Conservation (phyloP, 2,888 invertebrate species). For the Polydesmus complanatus region DNA sequence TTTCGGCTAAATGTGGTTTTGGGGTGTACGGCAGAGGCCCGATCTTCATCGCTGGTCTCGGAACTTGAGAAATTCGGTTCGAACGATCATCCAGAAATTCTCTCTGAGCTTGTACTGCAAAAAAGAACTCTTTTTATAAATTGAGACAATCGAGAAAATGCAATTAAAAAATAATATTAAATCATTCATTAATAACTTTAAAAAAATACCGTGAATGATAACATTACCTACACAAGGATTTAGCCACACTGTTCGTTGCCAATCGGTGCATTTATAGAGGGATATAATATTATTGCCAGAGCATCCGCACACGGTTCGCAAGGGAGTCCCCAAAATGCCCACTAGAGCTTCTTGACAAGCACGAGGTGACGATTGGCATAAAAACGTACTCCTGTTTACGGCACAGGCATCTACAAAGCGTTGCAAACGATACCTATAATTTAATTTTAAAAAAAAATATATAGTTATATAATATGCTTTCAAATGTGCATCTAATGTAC, state of each 20-base stretch:
- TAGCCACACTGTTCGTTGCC: conserved; percentile 79
- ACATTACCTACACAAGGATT: conserved; percentile 74
- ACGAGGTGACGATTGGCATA: conserved; percentile 72
- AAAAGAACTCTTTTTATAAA: neutral
- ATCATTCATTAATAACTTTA: neutral
- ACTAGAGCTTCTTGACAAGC: conserved; percentile 73
- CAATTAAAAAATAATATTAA: neutral
- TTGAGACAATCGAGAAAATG: neutral
- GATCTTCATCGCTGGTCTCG: conserved; percentile 1
- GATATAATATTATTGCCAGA: conserved; percentile 71
- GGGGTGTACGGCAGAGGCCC: neutral
- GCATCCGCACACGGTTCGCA: conserved; percentile 75
- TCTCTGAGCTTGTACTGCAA: conserved; percentile 7
- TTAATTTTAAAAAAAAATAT: neutral
- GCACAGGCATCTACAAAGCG: conserved; percentile 83
- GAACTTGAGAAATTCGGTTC: conserved; percentile 1
- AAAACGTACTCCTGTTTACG: conserved; percentile 74
- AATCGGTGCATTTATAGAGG: conserved; percentile 74
- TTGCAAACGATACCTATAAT: conserved; percentile 56
- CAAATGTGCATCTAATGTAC: no score
- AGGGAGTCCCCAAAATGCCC: conserved; percentile 75
- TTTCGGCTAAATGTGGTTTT: neutral
- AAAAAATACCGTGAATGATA: neutral
- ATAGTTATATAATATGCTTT: neutral
- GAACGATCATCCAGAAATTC: conserved; percentile 9